Percentiles rank a stretch among this genome's conserved stretches.
Evolutionary conservation across 1,140 invertebrate genomes (phyloP).

Genomic region (Glossosoma conforme): DNA sequence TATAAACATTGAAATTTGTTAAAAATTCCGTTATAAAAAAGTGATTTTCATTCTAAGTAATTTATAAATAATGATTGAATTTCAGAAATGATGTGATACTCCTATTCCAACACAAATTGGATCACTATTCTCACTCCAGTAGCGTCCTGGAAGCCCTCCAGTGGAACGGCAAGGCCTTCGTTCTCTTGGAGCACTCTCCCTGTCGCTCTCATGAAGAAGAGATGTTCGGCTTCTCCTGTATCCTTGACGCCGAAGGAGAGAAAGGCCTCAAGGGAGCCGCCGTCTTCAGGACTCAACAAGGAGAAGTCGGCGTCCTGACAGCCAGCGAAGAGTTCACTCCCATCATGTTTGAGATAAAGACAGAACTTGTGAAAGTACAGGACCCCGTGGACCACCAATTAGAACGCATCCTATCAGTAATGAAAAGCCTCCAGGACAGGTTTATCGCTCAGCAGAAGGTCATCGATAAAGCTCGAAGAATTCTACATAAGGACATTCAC

Average conservation of each 20-base stretch:
- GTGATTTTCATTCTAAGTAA: neutral
- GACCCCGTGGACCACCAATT: conserved; percentile 20
- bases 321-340: conserved; percentile 27
- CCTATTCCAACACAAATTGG: conserved; percentile 46
- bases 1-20: too few relatives aligned
- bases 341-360: conserved; percentile 25
- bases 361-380: conserved; percentile 13
- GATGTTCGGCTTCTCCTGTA: conserved; percentile 28
- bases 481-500: conserved; percentile 4
- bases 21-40: too few relatives aligned
- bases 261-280: conserved; percentile 23
- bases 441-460: conserved; percentile 18
- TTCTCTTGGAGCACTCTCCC: conserved; percentile 28
- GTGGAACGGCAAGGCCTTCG: conserved; percentile 47
- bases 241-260: conserved; percentile 24
- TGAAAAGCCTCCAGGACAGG: conserved; percentile 14
- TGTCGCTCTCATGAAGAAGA: conserved; percentile 23
- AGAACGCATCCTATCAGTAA: conserved; percentile 11
- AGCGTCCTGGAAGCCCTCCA: conserved; percentile 45
- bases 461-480: conserved; percentile 16
- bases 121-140: conserved; percentile 40
- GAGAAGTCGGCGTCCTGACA: conserved; percentile 17
- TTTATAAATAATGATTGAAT: neutral
- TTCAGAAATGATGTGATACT: conserved; percentile 46
- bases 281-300: conserved; percentile 4